Conservation (phyloP, 2,797 vertebrate genomes). For the Argentina silus region DNA sequence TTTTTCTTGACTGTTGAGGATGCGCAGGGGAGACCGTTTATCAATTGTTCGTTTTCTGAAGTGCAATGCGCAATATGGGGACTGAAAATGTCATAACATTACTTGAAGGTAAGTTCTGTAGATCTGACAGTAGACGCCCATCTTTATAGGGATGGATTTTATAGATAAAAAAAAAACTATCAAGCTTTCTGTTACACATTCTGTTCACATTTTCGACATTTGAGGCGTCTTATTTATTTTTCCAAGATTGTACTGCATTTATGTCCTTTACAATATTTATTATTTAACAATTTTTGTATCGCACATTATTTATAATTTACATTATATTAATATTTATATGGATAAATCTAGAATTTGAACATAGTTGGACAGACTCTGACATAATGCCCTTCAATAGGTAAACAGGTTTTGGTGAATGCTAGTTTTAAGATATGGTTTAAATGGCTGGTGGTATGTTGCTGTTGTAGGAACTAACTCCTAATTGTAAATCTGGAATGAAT, state of each 20-base stretch:
- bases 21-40: conserved; percentile 68
- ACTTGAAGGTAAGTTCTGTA: conserved; percentile 97
- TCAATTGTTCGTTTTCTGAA: conserved; percentile 77
- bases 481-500: conserved; percentile 74
- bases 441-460: conserved; percentile 83
- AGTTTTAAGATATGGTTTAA: conserved; percentile 58
- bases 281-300: conserved; percentile 93
- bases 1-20: conserved; percentile 75
- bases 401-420: conserved; percentile 74
- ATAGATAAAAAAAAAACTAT: conserved; percentile 45
- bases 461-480: conserved; percentile 61
- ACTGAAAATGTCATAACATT: conserved; percentile 79
- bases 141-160: conserved; percentile 76
- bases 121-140: conserved; percentile 82
- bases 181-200: conserved; percentile 65
- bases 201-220: conserved; percentile 70
- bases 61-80: conserved; percentile 80
- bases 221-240: conserved; percentile 85
- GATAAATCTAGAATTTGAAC: conserved; percentile 86
- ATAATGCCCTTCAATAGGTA: conserved; percentile 73
- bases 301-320: conserved; percentile 98
- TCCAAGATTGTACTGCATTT: conserved; percentile 82
- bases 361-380: conserved; percentile 78
- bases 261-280: conserved; percentile 94
- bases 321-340: conserved; percentile 93